These are phyloP conservation scores for Helarctos malayanus DNA, from an alignment of 2,797 vertebrate genomes.

Conservation along the genomic window DNA sequence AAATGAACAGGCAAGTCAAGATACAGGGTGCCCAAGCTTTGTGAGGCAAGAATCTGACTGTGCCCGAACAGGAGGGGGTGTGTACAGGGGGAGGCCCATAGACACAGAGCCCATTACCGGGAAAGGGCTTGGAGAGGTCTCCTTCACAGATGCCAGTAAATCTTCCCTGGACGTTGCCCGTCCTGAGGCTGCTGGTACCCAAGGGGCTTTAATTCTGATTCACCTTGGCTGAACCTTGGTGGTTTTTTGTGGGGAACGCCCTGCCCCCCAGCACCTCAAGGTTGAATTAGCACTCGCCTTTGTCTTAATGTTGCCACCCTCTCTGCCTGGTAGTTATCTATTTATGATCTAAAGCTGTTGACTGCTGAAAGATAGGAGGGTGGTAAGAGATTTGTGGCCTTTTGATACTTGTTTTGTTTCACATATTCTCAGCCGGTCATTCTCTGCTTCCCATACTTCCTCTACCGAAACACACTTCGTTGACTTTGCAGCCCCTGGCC, in stretches of 20 bases:
- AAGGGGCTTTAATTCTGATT: background rate
- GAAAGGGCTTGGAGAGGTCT: background rate
- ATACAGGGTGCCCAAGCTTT: background rate
- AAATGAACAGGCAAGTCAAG: background rate
- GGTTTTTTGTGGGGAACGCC: background rate
- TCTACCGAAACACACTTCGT: background rate
- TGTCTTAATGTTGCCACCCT: background rate
- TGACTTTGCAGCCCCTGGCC: background rate
- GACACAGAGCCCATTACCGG: background rate
- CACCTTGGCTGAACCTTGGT: background rate
- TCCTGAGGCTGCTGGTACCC: background rate
- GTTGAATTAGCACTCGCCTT: background rate
- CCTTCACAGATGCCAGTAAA: background rate
- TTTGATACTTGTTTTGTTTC: background rate
- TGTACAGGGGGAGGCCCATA: background rate
- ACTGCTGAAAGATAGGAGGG: background rate
- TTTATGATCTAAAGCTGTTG: slow-evolving; percentile 38
- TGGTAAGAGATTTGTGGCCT: background rate
- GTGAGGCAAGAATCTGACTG: background rate
- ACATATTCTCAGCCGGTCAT: background rate
- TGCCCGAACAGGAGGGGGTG: background rate
- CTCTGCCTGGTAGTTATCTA: background rate
- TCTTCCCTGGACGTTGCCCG: background rate
- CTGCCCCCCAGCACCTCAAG: background rate
- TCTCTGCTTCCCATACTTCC: background rate